These are phyloP conservation scores for Borostomias antarcticus DNA, from an alignment of 2,797 vertebrate genomes.

Conservation along the genomic window DNA sequence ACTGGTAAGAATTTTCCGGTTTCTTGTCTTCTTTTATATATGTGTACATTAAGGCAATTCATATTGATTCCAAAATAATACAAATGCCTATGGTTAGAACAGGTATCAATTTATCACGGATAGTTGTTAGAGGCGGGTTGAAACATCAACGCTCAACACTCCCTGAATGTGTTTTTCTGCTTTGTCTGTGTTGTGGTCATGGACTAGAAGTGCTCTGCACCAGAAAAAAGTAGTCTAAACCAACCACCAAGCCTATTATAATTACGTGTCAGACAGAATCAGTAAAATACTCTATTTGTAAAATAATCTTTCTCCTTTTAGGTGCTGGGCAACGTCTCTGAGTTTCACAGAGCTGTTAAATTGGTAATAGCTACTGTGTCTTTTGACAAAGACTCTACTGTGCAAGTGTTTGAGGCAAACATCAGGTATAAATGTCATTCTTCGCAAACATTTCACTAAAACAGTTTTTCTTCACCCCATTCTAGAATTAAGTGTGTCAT, in stretches of 20 bases:
- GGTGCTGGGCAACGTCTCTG: constrained; percentile 95
- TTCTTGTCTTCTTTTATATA: background rate
- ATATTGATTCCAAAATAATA: background rate
- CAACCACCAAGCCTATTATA: background rate
- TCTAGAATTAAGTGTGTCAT: background rate
- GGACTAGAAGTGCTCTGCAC: no score
- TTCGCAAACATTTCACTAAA: background rate
- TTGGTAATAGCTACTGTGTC: constrained; percentile 96
- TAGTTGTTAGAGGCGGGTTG: no score
- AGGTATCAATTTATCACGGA: no score
- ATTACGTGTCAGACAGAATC: no score
- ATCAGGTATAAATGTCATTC: constrained; percentile 82
- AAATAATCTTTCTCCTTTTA: constrained; percentile 65
- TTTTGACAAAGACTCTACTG: constrained; percentile 97
- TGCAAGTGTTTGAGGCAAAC: constrained; percentile 97
- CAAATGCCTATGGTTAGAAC: background rate
- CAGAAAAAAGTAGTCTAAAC: no score
- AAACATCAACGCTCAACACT: no score
- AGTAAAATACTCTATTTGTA: no score
- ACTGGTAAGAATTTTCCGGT: constrained; percentile 81
- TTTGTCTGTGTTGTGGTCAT: no score
- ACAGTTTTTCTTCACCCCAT: background rate
- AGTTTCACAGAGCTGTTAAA: constrained; percentile 94
- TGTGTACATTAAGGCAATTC: background rate
- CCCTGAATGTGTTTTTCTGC: no score